Evolutionary conservation across 1,140 invertebrate genomes (phyloP), one percentile per base, ranked within the genome.

Genomic region (Zaprionus capensis): DNA sequence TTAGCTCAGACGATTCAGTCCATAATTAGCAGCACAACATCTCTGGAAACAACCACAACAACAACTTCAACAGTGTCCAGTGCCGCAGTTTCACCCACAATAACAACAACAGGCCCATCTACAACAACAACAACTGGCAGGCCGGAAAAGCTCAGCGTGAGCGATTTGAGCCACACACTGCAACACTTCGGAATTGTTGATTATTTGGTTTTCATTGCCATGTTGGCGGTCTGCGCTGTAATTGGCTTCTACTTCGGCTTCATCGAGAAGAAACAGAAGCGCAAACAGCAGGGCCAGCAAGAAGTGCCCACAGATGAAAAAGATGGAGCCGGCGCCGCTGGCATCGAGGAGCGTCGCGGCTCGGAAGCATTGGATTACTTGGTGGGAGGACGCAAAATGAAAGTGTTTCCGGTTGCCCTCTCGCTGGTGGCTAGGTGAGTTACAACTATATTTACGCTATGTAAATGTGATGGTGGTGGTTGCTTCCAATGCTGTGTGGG

Each of bases 361-460:
- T 92, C 92, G 1, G 92, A 91, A 59, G 91, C 91, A 22, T 75
- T 92, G 71, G 97, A 98, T 81, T 98, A 98, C 92, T 94, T 98
- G 41, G 95, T 98, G 79, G 97, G 96, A 7, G 97, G 97, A 22
- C 94, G 96, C 69, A 96, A 96, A 81, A 97, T 98, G 97, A 95
- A 95, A 63, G 94, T 96, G 12, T 94, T 97, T 83, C 97, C 97
- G 1, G 95, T 98, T 24, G 95, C 96, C 67, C 94, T 97, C 93
- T 97, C 97, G 22, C 93, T 98, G 14, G 95, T 97, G 69, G 96
- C 97, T 46, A 96, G 96, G 94, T 96, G 93, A 93, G 90, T 84
- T 80, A 82, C 67, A 59, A 61, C 41, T 17, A 44, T 20, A 72
- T 12, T 14, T 49, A 49, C 34, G 56, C 12, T 66, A 87, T 87